Conservation (phyloP, 2,888 invertebrate genomes). For the Oithona nana region DNA sequence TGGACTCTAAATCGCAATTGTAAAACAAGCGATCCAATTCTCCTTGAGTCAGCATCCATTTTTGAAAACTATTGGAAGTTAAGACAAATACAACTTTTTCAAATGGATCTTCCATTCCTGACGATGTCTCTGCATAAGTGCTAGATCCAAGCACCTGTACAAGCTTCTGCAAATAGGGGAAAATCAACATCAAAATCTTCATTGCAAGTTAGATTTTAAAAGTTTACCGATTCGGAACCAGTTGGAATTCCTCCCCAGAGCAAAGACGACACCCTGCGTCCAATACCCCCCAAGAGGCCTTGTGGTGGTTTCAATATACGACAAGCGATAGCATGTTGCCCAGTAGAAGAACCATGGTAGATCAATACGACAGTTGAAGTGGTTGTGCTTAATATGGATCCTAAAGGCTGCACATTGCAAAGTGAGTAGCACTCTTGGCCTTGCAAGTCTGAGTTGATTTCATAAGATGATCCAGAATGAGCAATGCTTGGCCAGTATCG, state of each 20-base stretch:
- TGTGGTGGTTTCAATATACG: constrained; percentile 28
- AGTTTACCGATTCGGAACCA: no score
- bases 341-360: constrained; percentile 40
- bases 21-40: constrained; percentile 50
- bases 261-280: constrained; percentile 54
- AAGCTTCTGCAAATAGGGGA: no score
- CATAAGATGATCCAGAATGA: constrained; percentile 65
- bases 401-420: constrained; percentile 34
- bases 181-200: no score
- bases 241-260: constrained; percentile 56
- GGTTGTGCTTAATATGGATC: constrained; percentile 71
- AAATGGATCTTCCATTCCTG: constrained; percentile 23
- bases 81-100: constrained; percentile 41
- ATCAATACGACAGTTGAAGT: constrained; percentile 65
- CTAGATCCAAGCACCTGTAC: constrained; percentile 23
- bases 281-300: constrained; percentile 56
- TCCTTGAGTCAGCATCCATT: constrained; percentile 49
- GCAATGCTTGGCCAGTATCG: constrained; percentile 83
- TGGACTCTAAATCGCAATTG: constrained; percentile 50
- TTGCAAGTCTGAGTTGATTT: constrained; percentile 63
- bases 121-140: constrained; percentile 18
- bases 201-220: no score
- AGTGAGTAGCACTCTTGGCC: constrained; percentile 29
- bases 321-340: constrained; percentile 39
- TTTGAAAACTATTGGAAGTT: constrained; percentile 57